Conservation (phyloP, 2,797 vertebrate genomes). For the Notamacropus eugenii region DNA sequence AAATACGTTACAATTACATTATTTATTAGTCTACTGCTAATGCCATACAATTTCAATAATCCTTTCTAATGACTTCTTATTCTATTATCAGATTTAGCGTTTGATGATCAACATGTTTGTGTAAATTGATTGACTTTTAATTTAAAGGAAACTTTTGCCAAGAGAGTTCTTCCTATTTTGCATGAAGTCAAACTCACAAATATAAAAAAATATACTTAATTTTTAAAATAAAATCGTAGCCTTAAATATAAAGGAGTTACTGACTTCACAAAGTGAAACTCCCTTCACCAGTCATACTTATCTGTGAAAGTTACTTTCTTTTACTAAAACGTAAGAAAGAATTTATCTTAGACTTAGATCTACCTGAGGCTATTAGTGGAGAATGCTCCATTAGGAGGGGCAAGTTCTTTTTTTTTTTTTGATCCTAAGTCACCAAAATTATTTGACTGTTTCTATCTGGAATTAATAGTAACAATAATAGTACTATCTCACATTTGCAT, state of each 20-base stretch:
- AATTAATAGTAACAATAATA: not conserved
- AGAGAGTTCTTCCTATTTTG: not conserved
- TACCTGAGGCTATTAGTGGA: not conserved
- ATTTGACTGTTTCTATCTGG: not conserved
- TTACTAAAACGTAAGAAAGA: too few relatives aligned
- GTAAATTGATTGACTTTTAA: not conserved
- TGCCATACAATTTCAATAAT: not conserved
- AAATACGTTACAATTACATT: not conserved
- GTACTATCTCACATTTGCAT: not conserved
- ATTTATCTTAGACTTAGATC: too few relatives aligned
- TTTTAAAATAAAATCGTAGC: not conserved
- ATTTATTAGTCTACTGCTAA: not conserved
- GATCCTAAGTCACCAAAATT: not conserved
- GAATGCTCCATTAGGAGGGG: not conserved
- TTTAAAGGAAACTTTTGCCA: not conserved
- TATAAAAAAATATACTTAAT: not conserved
- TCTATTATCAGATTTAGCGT: not conserved
- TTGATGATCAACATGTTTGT: not conserved
- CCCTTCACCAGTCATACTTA: not conserved
- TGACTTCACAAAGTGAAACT: not conserved
- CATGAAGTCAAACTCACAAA: not conserved
- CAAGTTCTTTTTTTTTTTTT: not conserved
- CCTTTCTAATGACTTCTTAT: not conserved
- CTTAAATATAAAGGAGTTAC: not conserved
- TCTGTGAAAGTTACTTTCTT: too few relatives aligned